Evolutionary conservation across 2,113 vertebrate species (phyloP).

Genomic region (Pipa parva): DNA sequence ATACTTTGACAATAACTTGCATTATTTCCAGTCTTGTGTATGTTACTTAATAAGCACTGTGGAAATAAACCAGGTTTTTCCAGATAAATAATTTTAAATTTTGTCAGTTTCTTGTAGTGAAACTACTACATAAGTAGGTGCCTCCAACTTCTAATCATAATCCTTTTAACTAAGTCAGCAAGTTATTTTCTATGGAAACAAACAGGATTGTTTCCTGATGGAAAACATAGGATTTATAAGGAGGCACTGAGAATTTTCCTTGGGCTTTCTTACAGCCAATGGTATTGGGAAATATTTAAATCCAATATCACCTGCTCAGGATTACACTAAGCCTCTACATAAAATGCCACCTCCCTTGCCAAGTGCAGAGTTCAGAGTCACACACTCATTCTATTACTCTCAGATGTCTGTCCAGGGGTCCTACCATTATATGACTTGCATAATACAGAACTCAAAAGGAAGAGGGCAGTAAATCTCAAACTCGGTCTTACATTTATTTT

Average conservation of each 20-base stretch:
- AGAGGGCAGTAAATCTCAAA: neutral
- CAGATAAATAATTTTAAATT: no score
- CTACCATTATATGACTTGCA: neutral
- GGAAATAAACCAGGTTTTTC: no score
- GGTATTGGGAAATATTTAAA: constrained; percentile 38
- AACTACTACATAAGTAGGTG: no score
- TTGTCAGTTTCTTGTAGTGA: no score
- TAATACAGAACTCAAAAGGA: neutral
- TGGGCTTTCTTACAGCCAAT: constrained; percentile 16
- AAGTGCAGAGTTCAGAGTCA: constrained; percentile 7
- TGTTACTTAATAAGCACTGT: no score
- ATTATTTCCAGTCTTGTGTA: no score
- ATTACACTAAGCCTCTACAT: constrained; percentile 38
- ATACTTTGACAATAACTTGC: no score
- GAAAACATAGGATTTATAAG: neutral
- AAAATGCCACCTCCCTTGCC: constrained; percentile 21
- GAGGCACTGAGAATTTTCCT: neutral
- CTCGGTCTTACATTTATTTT: no score
- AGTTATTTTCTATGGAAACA: no score
- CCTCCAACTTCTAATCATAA: no score
- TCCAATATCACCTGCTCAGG: constrained; percentile 29
- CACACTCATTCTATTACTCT: neutral
- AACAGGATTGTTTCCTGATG: no score
- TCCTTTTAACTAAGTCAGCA: no score
- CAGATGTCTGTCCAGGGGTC: constrained; percentile 27